Evolutionary conservation across 2,888 invertebrate genomes (phyloP), one percentile per base, ranked within the genome.

Genomic region (Exocentrus adspersus): DNA sequence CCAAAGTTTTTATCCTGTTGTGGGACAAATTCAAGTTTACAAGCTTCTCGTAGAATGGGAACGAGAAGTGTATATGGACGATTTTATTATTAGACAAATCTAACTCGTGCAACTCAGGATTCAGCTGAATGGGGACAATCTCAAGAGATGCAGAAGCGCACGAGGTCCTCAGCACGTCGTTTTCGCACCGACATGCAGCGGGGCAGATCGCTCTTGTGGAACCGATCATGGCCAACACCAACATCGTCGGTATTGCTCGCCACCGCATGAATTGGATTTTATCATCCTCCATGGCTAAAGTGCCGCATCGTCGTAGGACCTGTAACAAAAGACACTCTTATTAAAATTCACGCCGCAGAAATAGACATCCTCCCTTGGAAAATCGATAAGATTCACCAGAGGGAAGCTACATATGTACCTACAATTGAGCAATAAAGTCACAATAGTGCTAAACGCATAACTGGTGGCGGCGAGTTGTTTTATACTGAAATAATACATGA

Each of bases 121-220:
- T 95, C 72, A 95, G 86, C 79, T 94, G 94, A 74, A 94, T 94
- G 65, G 95, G 95, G 58, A 95, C 92, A 74, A 93, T 91, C 80
- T 93, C 93, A 71, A 95, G 87, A 66, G 88, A 88, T 58, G 93
- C 92, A 77, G 89, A 88, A 71, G 90, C 89, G 82, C 95, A 95
- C 70, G 89, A 88, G 21, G 92, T 91, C 63, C 88, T 88, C 69
- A 92, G 87, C 54, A 90, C 88, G 81, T 94, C 93, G 79, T 90
- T 89, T 85, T 91, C 89, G 86, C 95, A 95, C 68, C 87, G 86
- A 82, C 95, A 95, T 75, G 90, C 89, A 62, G 89, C 87, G 51
- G 94, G 94, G 80, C 95, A 95, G 75, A 83, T 78, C 71, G 79
- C 80, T 75, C 76, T 77, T 74, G 75, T 75, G 73, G 77, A 75